Evolutionary conservation across 92 coral and sea anemone genomes (phyloP).

Genomic region (Parazoanthus swiftii): DNA sequence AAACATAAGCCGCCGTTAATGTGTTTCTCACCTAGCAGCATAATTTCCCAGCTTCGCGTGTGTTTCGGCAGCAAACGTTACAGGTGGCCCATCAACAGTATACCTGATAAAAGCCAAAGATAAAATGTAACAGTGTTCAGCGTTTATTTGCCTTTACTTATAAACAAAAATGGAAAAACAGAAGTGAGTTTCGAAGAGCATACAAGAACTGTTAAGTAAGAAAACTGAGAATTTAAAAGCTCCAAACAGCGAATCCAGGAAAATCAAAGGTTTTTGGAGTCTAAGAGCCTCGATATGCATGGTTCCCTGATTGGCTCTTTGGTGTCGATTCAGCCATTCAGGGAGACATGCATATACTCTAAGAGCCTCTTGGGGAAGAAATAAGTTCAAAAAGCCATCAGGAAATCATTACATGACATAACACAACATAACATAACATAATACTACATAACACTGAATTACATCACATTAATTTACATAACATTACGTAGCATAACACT

Average conservation of each 20-base stretch:
- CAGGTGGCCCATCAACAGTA: constrained; percentile 68
- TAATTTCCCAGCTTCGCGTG: constrained; percentile 61
- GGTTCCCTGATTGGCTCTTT: too few species aligned
- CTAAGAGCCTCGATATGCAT: too few species aligned
- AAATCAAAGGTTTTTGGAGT: background rate
- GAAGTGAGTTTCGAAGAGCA: background rate
- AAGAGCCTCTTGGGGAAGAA: background rate
- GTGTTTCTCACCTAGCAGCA: constrained; percentile 64
- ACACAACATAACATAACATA: too few species aligned
- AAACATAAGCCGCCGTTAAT: background rate
- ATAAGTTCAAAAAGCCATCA: background rate
- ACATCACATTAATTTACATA: too few species aligned
- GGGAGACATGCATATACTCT: background rate
- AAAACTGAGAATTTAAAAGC: too few species aligned
- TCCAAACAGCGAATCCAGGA: too few species aligned
- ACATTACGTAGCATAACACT: too few species aligned
- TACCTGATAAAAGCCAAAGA: constrained; percentile 40
- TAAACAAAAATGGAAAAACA: background rate
- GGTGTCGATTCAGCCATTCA: background rate
- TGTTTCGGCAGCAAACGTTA: constrained; percentile 51
- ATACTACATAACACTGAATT: too few species aligned
- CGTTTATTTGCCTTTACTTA: too few species aligned
- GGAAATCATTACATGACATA: too few species aligned
- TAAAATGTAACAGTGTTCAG: background rate
- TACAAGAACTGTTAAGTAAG: background rate